Conservation (phyloP, 2,888 invertebrate genomes). For the Melinaea menophilus region DNA sequence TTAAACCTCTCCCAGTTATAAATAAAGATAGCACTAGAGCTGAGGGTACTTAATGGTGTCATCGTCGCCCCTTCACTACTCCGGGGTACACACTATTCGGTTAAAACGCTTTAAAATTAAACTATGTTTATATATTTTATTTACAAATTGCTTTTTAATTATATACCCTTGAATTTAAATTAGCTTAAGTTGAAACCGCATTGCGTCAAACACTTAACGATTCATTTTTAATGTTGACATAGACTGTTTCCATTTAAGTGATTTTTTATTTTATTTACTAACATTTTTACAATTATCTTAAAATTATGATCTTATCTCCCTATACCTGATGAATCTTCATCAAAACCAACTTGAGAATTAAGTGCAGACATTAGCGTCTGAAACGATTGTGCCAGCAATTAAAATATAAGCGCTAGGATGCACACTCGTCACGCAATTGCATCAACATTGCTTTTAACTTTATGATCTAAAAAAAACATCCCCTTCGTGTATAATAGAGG, state of each 20-base stretch:
- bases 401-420: neutral
- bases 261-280: no score
- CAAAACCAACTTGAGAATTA: no score
- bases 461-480: no score
- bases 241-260: no score
- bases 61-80: neutral
- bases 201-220: neutral
- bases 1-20: neutral
- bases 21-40: slow-evolving; percentile 16
- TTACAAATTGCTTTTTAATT: neutral
- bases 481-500: no score
- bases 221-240: no score
- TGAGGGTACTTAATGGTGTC: slow-evolving; percentile 11
- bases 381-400: neutral
- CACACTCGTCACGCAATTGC: neutral
- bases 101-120: neutral
- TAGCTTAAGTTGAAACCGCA: neutral
- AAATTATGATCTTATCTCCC: no score
- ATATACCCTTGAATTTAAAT: neutral
- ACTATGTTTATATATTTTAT: neutral
- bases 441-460: neutral
- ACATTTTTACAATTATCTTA: no score
- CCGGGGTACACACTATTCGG: neutral
- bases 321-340: no score
- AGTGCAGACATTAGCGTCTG: no score